phyloP scores from a whole-genome alignment of 2,113 vertebrate genomes.

The Pitta sordida region DNA sequence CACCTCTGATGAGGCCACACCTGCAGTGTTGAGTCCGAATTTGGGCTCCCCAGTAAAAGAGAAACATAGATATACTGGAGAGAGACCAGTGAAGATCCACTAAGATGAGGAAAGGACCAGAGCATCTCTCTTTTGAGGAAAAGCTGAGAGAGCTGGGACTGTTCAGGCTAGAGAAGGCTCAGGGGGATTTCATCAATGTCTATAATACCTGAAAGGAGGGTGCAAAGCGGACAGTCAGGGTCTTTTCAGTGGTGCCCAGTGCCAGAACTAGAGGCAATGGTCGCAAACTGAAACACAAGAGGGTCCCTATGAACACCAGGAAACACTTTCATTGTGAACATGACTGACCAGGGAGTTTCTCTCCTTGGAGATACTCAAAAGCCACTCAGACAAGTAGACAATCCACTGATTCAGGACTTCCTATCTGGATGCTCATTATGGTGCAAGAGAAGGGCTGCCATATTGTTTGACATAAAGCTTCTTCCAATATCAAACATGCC shows the following conservation, averaged over 20 bases:
- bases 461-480: neutral
- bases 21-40: neutral
- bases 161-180: neutral
- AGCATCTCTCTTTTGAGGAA: neutral
- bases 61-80: neutral
- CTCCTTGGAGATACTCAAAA: neutral
- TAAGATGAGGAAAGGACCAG: neutral
- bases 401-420: neutral
- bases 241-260: neutral
- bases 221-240: neutral
- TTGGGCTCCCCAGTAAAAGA: neutral
- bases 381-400: neutral
- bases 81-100: neutral
- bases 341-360: neutral
- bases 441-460: neutral
- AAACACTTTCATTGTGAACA: neutral
- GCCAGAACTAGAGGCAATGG: neutral
- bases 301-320: neutral
- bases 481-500: neutral
- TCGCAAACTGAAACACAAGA: neutral
- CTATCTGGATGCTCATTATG: neutral
- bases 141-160: neutral
- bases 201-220: neutral
- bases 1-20: neutral
- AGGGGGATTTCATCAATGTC: neutral